Base-by-base conservation (phyloP, 1,140 invertebrate genomes). In the Plutomurus gul region DNA sequence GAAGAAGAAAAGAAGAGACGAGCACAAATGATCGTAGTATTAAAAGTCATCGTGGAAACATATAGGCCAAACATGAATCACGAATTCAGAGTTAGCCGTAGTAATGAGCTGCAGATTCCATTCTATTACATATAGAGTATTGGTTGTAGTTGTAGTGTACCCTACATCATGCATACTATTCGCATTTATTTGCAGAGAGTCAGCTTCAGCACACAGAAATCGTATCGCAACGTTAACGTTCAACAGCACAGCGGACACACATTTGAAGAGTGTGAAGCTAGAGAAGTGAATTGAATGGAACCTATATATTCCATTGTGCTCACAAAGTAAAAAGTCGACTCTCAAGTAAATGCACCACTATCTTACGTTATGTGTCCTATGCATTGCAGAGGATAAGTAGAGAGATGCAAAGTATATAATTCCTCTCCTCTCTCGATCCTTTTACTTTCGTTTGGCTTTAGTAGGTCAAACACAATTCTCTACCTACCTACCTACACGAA, bases 1-100 rank as follows among this genome's bases (percentile, higher is more conserved):
- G n/a, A n/a, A n/a, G n/a, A n/a, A n/a, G n/a, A n/a, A n/a, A n/a
- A n/a, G n/a, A n/a, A n/a, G n/a, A n/a, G n/a, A n/a, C n/a, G n/a
- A n/a, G n/a, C n/a, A n/a, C n/a, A n/a, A n/a, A n/a, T n/a, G n/a
- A n/a, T n/a, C n/a, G n/a, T n/a, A n/a, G n/a, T n/a, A n/a, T n/a
- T n/a, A n/a, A n/a, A n/a, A n/a, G n/a, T n/a, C n/a, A n/a, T n/a
- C n/a, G n/a, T n/a, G n/a, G n/a, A n/a, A n/a, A 33, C 56, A 65
- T 65, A 65, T 65, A 65, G 56, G 56, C 56, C 56, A 65, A 65
- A 65, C 56, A 65, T 65, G 56, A 65, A 65, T 65, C 56, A 65
- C 56, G 56, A 65, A 65, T n/a, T 65, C 56, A 65, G 27, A 65
- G 56, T 65, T 65, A 65, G 56, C 56, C n/a, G n/a, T n/a, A 65